Conservation (phyloP, 2,113 vertebrate genomes). For the Paedocypris sp. region DNA sequence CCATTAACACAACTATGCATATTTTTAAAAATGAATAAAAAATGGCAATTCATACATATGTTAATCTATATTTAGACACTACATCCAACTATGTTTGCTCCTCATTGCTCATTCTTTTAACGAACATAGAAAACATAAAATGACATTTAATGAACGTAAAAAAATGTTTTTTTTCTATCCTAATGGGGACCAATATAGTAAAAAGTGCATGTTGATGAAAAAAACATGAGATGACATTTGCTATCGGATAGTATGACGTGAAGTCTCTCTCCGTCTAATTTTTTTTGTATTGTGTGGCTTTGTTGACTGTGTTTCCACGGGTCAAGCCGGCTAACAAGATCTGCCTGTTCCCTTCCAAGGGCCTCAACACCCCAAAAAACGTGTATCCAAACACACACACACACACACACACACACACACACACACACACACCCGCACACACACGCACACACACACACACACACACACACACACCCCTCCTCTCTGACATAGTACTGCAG, state of each 20-base stretch:
- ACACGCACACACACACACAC: not conserved
- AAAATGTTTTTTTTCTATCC: not conserved
- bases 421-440: conserved; percentile 17
- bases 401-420: conserved; percentile 32
- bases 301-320: conserved; percentile 45
- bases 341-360: conserved; percentile 56
- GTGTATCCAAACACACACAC: conserved; percentile 12
- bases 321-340: conserved; percentile 52
- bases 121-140: no score
- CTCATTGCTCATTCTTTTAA: no score
- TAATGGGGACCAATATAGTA: not conserved
- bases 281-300: conserved; percentile 27
- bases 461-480: conserved; percentile 22
- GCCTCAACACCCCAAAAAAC: conserved; percentile 55
- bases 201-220: not conserved
- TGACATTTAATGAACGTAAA: no score
- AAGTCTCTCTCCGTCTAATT: not conserved
- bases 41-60: no score
- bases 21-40: no score
- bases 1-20: no score
- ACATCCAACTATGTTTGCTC: no score
- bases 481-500: conserved; percentile 4
- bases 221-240: conserved; percentile 6
- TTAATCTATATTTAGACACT: no score
- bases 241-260: not conserved